Percentiles rank a stretch among this genome's conserved stretches.
These are phyloP conservation scores for Corythaixoides concolor DNA, from an alignment of 2,113 vertebrate genomes.

Conservation along the genomic window DNA sequence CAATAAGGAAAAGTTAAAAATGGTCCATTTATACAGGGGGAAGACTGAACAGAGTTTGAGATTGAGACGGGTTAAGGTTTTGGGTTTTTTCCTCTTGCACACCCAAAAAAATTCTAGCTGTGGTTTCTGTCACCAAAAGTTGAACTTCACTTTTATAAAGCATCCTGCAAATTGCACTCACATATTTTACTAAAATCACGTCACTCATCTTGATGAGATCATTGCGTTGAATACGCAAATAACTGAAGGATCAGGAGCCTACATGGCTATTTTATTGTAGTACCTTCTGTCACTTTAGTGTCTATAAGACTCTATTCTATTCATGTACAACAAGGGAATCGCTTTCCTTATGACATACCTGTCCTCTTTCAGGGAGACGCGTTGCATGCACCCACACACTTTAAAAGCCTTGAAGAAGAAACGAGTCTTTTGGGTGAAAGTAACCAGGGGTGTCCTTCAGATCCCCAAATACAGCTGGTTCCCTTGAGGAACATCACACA, in stretches of 20 bases:
- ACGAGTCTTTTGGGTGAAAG: neutral
- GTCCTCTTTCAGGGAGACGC: neutral
- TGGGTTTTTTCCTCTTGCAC: neutral
- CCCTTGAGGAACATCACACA: neutral
- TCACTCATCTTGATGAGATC: neutral
- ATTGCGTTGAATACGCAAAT: neutral
- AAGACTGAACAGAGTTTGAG: neutral
- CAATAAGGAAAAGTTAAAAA: neutral
- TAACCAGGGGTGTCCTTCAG: neutral
- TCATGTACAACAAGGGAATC: neutral
- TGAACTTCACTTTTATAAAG: neutral
- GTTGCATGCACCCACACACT: rapidly evolving
- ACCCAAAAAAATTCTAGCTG: neutral
- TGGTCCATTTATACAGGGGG: neutral
- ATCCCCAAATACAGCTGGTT: neutral
- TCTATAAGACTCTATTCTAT: neutral
- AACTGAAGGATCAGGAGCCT: neutral
- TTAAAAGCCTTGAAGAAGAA: neutral
- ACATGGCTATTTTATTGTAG: neutral
- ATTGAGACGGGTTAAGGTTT: neutral
- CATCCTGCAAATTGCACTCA: neutral
- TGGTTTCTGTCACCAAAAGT: neutral
- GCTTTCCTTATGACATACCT: neutral
- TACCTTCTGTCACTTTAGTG: neutral
- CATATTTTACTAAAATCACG: neutral